Base-by-base conservation (phyloP, 1,140 invertebrate species). In the Bombus superbus region DNA sequence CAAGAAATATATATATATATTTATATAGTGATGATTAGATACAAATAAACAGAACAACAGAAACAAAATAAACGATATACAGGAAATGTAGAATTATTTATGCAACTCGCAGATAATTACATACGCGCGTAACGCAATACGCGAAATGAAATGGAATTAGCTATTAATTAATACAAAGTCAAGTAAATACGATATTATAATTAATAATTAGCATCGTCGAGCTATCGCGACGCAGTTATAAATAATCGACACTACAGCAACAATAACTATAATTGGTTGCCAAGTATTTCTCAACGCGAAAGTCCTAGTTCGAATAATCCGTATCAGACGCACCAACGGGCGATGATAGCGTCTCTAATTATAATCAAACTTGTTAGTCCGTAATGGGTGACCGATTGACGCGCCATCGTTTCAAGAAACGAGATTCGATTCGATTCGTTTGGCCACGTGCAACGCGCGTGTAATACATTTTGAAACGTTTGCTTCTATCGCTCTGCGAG, bases 211-310 rank as follows among this genome's bases (percentile, higher is more conserved):
- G 13, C 5, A 15, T 22, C 6, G 44, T 44, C 38, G 18, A 74
- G 35, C 32, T 8, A 28, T 64, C 64, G 62, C 25, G 18, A 86
- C 42, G 25, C 18, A 59, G 81, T 92, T 92, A 93, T 92, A 93
- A 93, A 93, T 93, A 93, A 92, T 86, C 77, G 69, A 38, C 38
- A 86, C 78, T 91, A 88, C 62, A 89, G 87, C 81, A 89, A 90
- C 85, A 91, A 89, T 92, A 91, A 92, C 85, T 87, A 90, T 91
- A 83, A 85, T 64, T 13, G 2, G 22, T 68, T 92, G 92, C 92
- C 92, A 94, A 94, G 87, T 92, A 75, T 93, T 94, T 93, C 92
- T 80, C 89, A 93, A 93, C 88, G 83, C 42, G 77, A 35, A 79
- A 62, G 66, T 32, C 62, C 64, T 53, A 25, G 69, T 77, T 85